Conservation (phyloP, 2,888 invertebrate genomes). For the Tipula helvola region DNA sequence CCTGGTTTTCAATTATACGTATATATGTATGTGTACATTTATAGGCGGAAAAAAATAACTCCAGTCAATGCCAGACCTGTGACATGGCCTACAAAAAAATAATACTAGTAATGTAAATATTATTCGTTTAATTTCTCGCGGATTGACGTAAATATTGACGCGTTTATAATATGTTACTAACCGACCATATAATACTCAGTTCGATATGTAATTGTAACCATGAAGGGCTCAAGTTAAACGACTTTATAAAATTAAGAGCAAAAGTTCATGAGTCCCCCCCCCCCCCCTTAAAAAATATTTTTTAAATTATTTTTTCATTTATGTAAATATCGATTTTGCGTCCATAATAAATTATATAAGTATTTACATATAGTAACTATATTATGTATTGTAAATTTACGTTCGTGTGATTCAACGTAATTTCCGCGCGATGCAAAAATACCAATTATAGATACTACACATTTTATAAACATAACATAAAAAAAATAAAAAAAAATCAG, state of each 20-base stretch:
- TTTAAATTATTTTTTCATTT: no score
- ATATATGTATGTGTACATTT: neutral
- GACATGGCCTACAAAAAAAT: neutral
- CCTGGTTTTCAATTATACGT: neutral
- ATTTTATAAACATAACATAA: neutral
- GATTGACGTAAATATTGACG: neutral
- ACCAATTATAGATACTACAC: neutral
- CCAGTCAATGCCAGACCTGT: neutral
- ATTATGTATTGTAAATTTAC: neutral
- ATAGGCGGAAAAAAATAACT: neutral
- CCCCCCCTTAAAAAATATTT: no score
- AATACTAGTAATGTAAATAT: neutral
- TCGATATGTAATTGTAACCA: neutral
- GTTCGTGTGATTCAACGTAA: neutral
- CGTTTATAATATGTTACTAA: neutral
- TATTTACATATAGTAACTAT: neutral
- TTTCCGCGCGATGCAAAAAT: neutral
- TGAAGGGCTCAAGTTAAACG: neutral
- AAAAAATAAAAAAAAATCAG: neutral
- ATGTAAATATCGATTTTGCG: no score
- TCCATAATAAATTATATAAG: no score
- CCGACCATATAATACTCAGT: no score
- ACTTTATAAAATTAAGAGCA: no score
- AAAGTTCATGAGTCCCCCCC: no score
- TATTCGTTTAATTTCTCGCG: neutral